These are phyloP conservation scores for Chloroceryle aenea DNA, from an alignment of 2,113 vertebrate genomes.

Conservation along the genomic window DNA sequence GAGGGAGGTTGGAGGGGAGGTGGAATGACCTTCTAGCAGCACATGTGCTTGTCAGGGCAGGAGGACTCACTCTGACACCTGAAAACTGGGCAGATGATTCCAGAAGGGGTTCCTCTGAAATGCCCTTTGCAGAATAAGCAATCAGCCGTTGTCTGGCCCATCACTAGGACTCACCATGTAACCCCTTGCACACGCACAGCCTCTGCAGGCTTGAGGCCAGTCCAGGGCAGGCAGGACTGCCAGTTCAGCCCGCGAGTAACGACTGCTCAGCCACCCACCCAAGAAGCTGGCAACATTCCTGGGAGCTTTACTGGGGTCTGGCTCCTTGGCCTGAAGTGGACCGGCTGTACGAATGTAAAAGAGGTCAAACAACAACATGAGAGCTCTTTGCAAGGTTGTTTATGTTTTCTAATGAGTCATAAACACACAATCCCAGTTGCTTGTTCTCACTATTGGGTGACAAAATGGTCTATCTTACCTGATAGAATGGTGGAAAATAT, in stretches of 20 bases:
- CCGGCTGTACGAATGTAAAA: not conserved
- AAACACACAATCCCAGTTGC: not conserved
- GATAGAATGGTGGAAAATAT: not conserved
- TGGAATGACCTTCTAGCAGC: not conserved
- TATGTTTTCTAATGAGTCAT: not conserved
- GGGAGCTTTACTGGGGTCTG: not conserved
- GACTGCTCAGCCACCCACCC: not conserved
- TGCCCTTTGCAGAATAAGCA: not conserved
- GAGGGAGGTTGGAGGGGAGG: not conserved
- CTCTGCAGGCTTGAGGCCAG: not conserved
- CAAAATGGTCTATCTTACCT: not conserved
- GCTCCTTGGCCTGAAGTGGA: not conserved
- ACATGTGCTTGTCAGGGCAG: not conserved
- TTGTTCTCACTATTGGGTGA: not conserved
- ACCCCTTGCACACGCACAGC: not conserved
- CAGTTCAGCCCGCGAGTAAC: not conserved
- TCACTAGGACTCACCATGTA: not conserved
- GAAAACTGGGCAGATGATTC: not conserved
- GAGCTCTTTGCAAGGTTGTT: not conserved
- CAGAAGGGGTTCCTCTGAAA: not conserved
- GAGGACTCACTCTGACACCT: not conserved
- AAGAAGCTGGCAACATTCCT: not conserved
- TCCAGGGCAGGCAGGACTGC: too few relatives aligned
- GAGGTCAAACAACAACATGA: fast-evolving
- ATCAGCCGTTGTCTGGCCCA: fast-evolving